Percentiles rank a stretch among this genome's conserved stretches.
phyloP scores from a whole-genome alignment of 37 sponge, comb jelly and placozoan genomes.

The Eunapius fragilis region DNA sequence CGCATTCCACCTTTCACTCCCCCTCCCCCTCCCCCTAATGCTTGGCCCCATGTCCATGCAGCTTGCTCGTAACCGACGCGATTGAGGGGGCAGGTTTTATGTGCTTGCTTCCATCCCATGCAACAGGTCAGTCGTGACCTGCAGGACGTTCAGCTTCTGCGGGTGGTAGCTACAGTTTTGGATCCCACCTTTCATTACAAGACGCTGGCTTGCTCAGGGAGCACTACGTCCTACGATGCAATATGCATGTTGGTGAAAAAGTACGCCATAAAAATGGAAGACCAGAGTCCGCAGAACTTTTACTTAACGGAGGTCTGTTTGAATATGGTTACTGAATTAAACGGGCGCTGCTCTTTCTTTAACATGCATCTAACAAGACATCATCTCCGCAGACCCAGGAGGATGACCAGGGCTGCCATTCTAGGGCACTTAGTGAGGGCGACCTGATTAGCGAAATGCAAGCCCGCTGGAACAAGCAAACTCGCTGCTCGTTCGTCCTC shows the following conservation, averaged over 20 bases:
- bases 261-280: background rate
- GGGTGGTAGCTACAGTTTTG: background rate
- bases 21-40: too few relatives aligned
- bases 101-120: background rate
- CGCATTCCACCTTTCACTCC: too few relatives aligned
- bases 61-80: too few relatives aligned
- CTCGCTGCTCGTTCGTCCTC: background rate
- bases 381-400: too few relatives aligned
- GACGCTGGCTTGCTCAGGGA: background rate
- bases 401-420: background rate
- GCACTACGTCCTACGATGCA: background rate
- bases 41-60: too few relatives aligned
- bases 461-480: background rate
- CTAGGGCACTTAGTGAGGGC: background rate
- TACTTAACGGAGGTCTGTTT: background rate
- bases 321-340: too few relatives aligned
- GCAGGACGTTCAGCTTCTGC: background rate
- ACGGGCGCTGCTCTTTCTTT: too few relatives aligned
- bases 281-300: background rate
- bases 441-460: background rate
- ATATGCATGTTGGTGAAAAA: background rate
- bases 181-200: background rate
- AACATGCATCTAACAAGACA: too few relatives aligned
- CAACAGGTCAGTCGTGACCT: background rate
- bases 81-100: too few relatives aligned